A percentile compares a stretch with the other conserved stretches of the same genome.
phyloP scores from a whole-genome alignment of 2,113 vertebrate species.

The Parus major region DNA sequence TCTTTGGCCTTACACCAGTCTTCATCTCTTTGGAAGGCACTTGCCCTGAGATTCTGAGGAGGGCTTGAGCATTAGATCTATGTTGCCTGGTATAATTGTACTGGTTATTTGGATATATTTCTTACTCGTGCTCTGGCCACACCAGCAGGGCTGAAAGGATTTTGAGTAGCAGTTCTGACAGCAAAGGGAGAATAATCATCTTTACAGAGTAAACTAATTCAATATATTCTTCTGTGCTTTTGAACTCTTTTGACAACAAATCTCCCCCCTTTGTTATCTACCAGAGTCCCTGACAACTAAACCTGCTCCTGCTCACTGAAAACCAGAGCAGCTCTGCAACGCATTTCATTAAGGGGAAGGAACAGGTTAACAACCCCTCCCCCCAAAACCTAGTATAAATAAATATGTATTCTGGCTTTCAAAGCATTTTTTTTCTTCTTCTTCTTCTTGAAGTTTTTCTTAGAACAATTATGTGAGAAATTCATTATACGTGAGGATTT shows the following conservation, averaged over 20 bases:
- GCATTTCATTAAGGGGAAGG: background rate
- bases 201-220: background rate
- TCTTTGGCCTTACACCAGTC: background rate
- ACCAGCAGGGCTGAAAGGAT: background rate
- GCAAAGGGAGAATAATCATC: background rate
- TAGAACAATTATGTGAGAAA: conserved; percentile 64
- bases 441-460: conserved; percentile 43
- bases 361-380: background rate
- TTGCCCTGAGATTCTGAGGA: background rate
- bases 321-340: conserved; percentile 1
- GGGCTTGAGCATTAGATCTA: background rate
- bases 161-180: background rate
- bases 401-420: conserved; percentile 22
- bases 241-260: background rate
- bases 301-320: background rate
- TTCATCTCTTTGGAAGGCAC: background rate
- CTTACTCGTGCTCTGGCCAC: background rate
- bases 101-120: background rate
- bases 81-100: background rate
- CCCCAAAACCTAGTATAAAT: background rate
- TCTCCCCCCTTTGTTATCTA: background rate
- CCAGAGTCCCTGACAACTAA: background rate
- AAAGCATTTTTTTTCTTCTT: background rate
- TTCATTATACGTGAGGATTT: conserved; percentile 67
- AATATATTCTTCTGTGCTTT: background rate